These are phyloP conservation scores for Drosophila subsilvestris DNA, from an alignment of 2,888 invertebrate genomes.

Conservation along the genomic window DNA sequence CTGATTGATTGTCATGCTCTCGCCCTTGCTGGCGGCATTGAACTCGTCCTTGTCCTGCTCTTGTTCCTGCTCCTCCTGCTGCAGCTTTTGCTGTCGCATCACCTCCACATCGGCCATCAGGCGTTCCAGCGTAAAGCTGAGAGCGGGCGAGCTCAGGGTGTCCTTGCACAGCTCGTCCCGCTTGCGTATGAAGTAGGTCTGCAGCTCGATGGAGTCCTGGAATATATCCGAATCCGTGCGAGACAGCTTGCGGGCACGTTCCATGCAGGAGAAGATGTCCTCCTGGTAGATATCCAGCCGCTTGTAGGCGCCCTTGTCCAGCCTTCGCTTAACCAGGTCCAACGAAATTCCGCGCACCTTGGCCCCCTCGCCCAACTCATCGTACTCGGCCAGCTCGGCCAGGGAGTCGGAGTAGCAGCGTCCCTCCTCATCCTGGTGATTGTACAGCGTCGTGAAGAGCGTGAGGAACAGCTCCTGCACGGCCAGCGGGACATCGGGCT, in stretches of 20 bases:
- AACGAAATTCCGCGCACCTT: slow-evolving; percentile 93
- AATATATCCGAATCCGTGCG: slow-evolving; percentile 97
- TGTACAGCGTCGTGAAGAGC: slow-evolving; percentile 96
- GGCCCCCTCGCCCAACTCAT: slow-evolving; percentile 86
- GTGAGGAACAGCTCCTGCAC: slow-evolving; percentile 96
- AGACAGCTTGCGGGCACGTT: slow-evolving; percentile 93
- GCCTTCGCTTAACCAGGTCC: slow-evolving; percentile 95
- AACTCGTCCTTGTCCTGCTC: slow-evolving; percentile 86
- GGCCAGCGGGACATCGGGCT: slow-evolving; percentile 94
- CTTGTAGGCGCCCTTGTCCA: slow-evolving; percentile 96
- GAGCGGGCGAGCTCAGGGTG: slow-evolving; percentile 93
- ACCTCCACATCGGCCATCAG: slow-evolving; percentile 90
- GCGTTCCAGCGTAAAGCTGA: slow-evolving; percentile 91
- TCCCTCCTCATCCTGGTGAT: slow-evolving; percentile 98
- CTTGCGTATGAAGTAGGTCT: slow-evolving; percentile 93
- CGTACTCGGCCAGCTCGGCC: slow-evolving; percentile 95
- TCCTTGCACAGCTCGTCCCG: slow-evolving; percentile 90
- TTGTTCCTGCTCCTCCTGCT: slow-evolving; percentile 91
- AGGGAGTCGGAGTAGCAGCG: slow-evolving; percentile 98
- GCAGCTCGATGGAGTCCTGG: slow-evolving; percentile 97
- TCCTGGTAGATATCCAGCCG: slow-evolving; percentile 98
- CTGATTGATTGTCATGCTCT: slow-evolving; percentile 90
- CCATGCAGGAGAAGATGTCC: slow-evolving; percentile 97
- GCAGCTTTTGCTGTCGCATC: slow-evolving; percentile 89
- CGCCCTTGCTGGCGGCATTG: slow-evolving; percentile 83